Base-by-base conservation (phyloP, 2,888 invertebrate genomes). In the Drosophila limbata region DNA sequence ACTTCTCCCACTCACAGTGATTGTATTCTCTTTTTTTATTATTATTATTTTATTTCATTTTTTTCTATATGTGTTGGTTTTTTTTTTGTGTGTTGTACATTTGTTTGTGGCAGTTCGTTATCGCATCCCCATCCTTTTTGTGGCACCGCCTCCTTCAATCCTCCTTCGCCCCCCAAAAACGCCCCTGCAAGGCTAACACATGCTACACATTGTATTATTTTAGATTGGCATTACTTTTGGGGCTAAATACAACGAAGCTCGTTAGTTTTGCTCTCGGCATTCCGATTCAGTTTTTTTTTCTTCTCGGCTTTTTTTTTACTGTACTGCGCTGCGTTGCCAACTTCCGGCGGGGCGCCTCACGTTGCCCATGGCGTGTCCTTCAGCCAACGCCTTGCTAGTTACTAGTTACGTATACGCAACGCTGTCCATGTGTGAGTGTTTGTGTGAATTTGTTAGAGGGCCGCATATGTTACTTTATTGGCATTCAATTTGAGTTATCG, bases 401-500 rank as follows among this genome's bases (percentile, higher is more conserved):
- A 76, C 73, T 56, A 53, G 55, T 79, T 76, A 80, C 74, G 81
- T 77, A 75, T 79, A 77, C 74, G 71, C 71, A 68, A 56, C 40
- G 59, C 37, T 47, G 63, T 57, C 28, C 44, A 44, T 44, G 57
- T 75, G 42, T 57, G 25, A 25, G 33, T 68, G 28, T 66, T 57
- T 63, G 45, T 62, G 57, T 63, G 53, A 60, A 57, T 53, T 84
- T 69, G 69, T 76, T 68, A 53, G 57, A 69, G 77, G 74, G 83
- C 75, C 89, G 76, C 89, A 89, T 86, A 87, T 89, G 89, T 81
- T 86, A 89, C 89, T 88, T 90, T 90, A 90, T 90, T 90, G 90
- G 90, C 90, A 90, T 90, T 90, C 90, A 89, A 90, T 90, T 90
- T 90, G 88, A 88, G 88, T 90, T 90, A 90, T 90, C 90, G 84